These are phyloP conservation scores for Pecten maximus DNA, from an alignment of 2,888 invertebrate species.

Conservation along the genomic window DNA sequence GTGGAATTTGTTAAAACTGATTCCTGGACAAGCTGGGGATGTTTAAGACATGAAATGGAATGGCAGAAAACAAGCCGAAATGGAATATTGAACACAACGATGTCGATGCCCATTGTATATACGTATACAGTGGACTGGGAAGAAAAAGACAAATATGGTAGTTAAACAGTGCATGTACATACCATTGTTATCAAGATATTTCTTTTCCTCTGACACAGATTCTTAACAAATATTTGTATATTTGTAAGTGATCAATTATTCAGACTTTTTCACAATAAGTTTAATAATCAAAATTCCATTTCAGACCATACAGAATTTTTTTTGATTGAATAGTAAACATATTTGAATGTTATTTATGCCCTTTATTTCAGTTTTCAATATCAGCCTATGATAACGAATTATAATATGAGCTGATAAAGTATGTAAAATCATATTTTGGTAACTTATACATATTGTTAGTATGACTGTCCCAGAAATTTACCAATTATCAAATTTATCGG, in stretches of 20 bases:
- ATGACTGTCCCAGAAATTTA: too few relatives aligned
- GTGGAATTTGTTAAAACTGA: neutral
- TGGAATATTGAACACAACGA: neutral
- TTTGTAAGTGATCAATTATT: neutral
- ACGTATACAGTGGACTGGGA: neutral
- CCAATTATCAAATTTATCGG: too few relatives aligned
- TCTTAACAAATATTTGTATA: slow-evolving; percentile 1
- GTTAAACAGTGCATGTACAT: neutral
- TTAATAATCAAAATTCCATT: too few relatives aligned
- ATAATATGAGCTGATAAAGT: too few relatives aligned
- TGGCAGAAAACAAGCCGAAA: neutral
- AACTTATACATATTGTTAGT: too few relatives aligned
- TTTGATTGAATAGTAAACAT: too few relatives aligned
- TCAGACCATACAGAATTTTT: too few relatives aligned
- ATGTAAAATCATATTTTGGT: too few relatives aligned
- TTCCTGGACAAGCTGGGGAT: neutral
- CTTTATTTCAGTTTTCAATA: too few relatives aligned
- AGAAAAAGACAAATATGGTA: neutral
- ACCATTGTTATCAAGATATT: neutral
- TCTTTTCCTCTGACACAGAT: neutral
- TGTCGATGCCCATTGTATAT: neutral
- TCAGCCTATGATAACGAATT: too few relatives aligned
- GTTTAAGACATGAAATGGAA: neutral
- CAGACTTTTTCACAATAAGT: too few relatives aligned
- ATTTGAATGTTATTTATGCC: too few relatives aligned